Evolutionary conservation across 30 jellyfish, hydroid and myxozoan species (phyloP).

Genomic region (Aurelia coerulea): DNA sequence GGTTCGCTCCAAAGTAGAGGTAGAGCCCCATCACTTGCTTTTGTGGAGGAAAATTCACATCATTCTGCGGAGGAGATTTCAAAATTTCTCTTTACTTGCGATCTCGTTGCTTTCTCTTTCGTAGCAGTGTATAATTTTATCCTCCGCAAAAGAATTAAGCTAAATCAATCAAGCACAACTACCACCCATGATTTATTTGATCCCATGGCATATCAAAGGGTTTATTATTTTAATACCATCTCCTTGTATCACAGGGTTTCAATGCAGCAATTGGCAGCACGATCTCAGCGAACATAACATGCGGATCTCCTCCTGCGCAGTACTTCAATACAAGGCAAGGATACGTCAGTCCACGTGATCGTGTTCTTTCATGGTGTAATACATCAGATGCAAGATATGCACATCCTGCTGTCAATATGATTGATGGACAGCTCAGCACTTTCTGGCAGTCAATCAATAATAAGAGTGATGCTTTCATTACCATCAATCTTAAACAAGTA

Average conservation of each 20-base stretch:
- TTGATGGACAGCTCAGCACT: conserved; percentile 51
- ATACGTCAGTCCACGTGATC: conserved; percentile 71
- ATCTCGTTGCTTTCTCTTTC: no score
- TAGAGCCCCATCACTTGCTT: no score
- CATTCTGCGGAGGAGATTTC: no score
- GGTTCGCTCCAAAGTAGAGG: no score
- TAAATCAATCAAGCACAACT: no score
- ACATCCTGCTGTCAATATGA: conserved; percentile 69
- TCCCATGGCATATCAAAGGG: no score
- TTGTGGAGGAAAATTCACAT: no score
- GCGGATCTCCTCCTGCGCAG: conserved; percentile 98
- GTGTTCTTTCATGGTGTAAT: conserved; percentile 69
- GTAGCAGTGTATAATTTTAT: no score
- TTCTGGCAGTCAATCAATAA: conserved; percentile 76
- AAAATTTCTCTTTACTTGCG: no score
- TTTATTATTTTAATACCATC: no score
- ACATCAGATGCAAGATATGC: conserved; percentile 60
- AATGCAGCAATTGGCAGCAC: conserved; percentile 75
- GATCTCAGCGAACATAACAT: conserved; percentile 86
- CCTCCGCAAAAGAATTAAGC: no score
- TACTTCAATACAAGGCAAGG: conserved; percentile 96
- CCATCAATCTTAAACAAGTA: conserved; percentile 72
- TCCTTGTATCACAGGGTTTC: conserved; percentile 37
- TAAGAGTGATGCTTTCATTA: conserved; percentile 39
- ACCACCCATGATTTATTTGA: no score